Base-by-base conservation (phyloP, 2,797 vertebrate genomes). In the Galago senegalensis region DNA sequence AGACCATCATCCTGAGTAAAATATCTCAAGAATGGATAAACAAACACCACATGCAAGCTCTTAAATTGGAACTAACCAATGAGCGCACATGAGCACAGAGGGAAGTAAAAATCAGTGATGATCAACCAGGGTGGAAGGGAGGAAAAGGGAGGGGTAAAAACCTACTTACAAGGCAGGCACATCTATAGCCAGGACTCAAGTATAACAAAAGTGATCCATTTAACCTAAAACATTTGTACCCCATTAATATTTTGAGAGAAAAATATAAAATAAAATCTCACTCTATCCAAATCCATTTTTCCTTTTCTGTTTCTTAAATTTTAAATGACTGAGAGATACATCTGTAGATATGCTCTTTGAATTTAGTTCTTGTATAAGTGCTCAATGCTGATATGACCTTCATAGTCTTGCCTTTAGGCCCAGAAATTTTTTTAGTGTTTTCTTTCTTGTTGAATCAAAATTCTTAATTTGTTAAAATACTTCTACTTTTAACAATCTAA, bases 211-310 rank as follows among this genome's bases (percentile, higher is more conserved):
- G 31, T 20, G 65, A n/a, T n/a, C 65, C 65, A 67, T 34, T 31
- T 67, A 67, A 67, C 16, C 65, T 67, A 67, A 67, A 67, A 67
- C 31, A 67, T 67, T 67, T 67, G 31, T 67, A 20, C 17, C 31
- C 3, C 31, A 17, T 67, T 67, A 67, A 67, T 67, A 67, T 67
- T 67, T 67, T 67, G 31, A 67, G n/a, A 67, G n/a, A n/a, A 67
- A 31, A 67, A n/a, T n/a, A 67, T 67, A n/a, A 67, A 67, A n/a
- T 87, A 96, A 95, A 96, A 95, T 80, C 34, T 90, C 76, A 94
- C 10, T 88, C 18, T 89, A 86, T 89, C 91, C 37, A 94, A 96
- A 73, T 53, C 27, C 13, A 89, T 40, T 96, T 49, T 63, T 79
- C 89, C 70, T 94, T 93, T 49, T 63, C 93, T 82, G n/a, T 87